phyloP scores from a whole-genome alignment of 2,888 invertebrate species.

The Ametastegia equiseti region DNA sequence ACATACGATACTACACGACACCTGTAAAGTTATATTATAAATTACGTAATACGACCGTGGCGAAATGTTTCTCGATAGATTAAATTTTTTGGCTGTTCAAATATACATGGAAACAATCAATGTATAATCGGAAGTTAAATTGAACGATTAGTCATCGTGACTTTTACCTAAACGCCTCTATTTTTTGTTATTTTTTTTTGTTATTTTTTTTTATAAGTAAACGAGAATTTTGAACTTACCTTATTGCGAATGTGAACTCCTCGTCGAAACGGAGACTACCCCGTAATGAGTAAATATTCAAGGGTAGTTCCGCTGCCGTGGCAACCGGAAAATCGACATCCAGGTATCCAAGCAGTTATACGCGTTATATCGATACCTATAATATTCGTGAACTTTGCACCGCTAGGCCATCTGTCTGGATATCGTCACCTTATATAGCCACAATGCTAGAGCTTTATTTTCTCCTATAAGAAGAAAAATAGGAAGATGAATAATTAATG shows the following conservation, averaged over 20 bases:
- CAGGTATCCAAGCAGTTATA: slow-evolving; percentile 59
- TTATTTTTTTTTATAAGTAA: not conserved
- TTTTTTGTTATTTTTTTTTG: too few relatives aligned
- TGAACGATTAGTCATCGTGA: too few relatives aligned
- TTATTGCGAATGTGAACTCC: not conserved
- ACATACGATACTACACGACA: not conserved
- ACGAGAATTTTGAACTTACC: not conserved
- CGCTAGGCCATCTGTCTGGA: not conserved
- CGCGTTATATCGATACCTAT: slow-evolving; percentile 62
- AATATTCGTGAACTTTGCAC: slow-evolving; percentile 46
- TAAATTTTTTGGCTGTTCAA: not conserved
- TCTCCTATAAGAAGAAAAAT: not conserved
- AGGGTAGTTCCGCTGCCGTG: slow-evolving; percentile 59
- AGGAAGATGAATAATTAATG: not conserved
- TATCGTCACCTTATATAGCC: not conserved
- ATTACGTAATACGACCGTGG: not conserved
- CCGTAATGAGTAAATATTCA: slow-evolving; percentile 8
- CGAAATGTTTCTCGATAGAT: slow-evolving; percentile 26
- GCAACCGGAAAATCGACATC: slow-evolving; percentile 55
- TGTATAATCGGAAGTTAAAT: too few relatives aligned
- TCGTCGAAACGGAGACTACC: not conserved
- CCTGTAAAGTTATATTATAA: not conserved
- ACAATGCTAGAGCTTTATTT: not conserved
- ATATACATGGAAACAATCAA: not conserved
- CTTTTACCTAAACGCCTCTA: too few relatives aligned